phyloP scores from a whole-genome alignment of 1,140 invertebrate genomes.

The Lepidurus apus region DNA sequence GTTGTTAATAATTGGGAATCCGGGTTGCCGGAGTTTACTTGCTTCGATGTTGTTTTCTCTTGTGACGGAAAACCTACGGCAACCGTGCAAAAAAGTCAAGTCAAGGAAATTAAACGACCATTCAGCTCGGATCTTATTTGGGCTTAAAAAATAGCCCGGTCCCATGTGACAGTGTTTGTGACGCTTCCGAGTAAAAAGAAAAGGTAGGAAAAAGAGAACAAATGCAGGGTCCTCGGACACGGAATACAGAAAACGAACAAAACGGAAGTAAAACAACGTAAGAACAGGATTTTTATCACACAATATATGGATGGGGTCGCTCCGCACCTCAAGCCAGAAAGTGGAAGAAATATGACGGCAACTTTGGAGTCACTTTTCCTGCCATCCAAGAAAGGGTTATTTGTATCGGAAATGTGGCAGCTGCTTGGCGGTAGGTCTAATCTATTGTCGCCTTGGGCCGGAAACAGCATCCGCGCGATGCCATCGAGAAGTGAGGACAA shows the following conservation, averaged over 20 bases:
- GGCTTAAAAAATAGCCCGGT: background rate
- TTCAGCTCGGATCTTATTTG: background rate
- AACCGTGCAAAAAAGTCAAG: background rate
- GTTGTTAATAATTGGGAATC: background rate
- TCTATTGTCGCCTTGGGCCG: constrained; percentile 20
- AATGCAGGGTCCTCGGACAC: background rate
- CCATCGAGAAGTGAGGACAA: background rate
- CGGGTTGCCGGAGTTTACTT: background rate
- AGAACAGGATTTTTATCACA: background rate
- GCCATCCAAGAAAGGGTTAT: background rate
- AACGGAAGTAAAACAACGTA: background rate
- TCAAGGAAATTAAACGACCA: background rate
- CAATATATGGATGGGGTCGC: background rate
- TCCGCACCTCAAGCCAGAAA: background rate
- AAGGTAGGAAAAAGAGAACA: too few species aligned
- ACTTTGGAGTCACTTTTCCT: constrained; percentile 12
- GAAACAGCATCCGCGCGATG: constrained; percentile 2
- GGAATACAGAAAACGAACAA: background rate
- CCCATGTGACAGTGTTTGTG: background rate
- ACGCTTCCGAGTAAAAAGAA: too few species aligned
- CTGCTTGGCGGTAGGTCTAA: constrained; percentile 17
- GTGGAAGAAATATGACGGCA: constrained; percentile 5
- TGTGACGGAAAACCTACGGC: background rate
- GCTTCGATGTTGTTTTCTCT: background rate
- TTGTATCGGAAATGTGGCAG: constrained; percentile 21